Evolutionary conservation across 2,113 vertebrate genomes (phyloP), one percentile per base, ranked within the genome.

Genomic region (Coregonus clupeaformis): DNA sequence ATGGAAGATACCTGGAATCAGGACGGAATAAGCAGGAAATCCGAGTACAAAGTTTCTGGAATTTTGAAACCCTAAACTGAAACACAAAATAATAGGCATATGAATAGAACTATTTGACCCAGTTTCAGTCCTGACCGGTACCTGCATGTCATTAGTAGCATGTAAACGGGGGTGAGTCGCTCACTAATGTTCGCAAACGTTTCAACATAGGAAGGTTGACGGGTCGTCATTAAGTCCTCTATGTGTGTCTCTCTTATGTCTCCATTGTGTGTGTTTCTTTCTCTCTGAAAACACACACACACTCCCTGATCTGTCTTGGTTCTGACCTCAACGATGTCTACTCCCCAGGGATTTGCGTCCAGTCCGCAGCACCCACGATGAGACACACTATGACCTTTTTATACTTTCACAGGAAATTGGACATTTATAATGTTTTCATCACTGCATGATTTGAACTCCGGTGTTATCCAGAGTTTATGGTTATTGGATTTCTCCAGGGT

Each of bases 71-170:
- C 36, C 36, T 42, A 9, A 42, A 42, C 36, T 42, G 36, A 42
- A 42, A 42, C 9, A 12, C 36, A 12, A 42, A 9, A 12, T 42
- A 42, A 7, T 11, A 11, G 9, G 36, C 9, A 9, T 42, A 42
- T 42, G 36, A 42, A 42, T 42, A 42, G 9, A 1, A 42, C 36
- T 42, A 42, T 42, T 42, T 42, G 36, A 11, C 36, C 36, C 36
- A 42, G 36, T 9, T 42, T 42, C 36, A 12, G 36, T 42, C 52
- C 52, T 55, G 62, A 20, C 57, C 72, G 73, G 78, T 73, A 36
- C 68, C 76, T 86, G 91, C 90, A 92, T 89, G 90, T 42, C 36
- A 42, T 12, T 42, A 42, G 7, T 69, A 87, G 91, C 90, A 91
- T 88, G 91, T 76, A 78, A 82, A 81, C 81, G 76, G 63, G 69